Base-by-base conservation (phyloP, 2,113 vertebrate species). In the Aplodontia rufa region DNA sequence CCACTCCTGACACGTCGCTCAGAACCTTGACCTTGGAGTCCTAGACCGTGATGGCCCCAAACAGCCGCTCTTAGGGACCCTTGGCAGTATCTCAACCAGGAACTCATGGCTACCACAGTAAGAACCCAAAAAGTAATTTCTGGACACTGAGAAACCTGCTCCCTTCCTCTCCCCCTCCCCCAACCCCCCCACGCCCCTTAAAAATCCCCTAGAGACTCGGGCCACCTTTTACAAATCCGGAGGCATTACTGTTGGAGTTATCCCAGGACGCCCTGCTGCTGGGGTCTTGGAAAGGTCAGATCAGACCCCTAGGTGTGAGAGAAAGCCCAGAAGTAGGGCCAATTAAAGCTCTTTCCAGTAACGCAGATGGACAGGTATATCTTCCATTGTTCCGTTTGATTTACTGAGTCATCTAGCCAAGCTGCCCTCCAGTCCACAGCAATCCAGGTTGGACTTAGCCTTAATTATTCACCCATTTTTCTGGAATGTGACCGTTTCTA, bases 311-410 rank as follows among this genome's bases (percentile, higher is more conserved):
- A 53, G 40, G 74, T 97, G 66, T 87, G 32, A 69, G 87, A 20
- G 40, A 74, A 76, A 51, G 35, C 30, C n/a, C 89, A 26, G 86
- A 9, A 19, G 7, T 60, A 14, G 30, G 49, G 37, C 35, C 62
- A 5, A 35, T 71, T 72, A 20, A 13, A 35, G 64, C 45, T 62
- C 24, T 19, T 26, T 69, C 37, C 28, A 62, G 1, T 76, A 55
- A 86, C 6, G 47, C 49, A 24, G 13, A 45, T 19, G 55, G 40
- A 66, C 16, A 19, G 88, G 66, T 12, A n/a, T 5, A 42, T 37
- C 51, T 81, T 92, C 84, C 81, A 12, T 49, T 74, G 40, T 89
- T 51, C 90, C 51, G 78, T 91, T 87, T 90, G 71, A 69, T 87
- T 81, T 90, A 91, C 71, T 60, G 75, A 90, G 47, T 79, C 37